phyloP scores from a whole-genome alignment of 1,140 invertebrate species.

The Drosophila grimshawi region DNA sequence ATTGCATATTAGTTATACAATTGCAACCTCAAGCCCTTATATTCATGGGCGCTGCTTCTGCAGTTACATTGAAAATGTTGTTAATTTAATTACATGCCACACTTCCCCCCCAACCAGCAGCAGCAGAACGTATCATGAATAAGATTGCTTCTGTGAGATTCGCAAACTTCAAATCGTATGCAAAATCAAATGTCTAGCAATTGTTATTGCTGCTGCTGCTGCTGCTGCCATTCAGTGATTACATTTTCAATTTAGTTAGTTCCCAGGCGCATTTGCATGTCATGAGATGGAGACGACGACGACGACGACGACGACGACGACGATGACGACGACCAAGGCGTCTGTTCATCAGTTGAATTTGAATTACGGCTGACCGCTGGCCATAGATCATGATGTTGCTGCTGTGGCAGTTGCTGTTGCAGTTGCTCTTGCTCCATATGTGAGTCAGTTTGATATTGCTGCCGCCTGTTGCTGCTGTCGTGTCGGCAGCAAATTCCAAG shows the following conservation, averaged over 20 bases:
- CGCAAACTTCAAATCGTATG: constrained; percentile 19
- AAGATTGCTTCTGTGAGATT: constrained; percentile 34
- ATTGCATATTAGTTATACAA: constrained; percentile 12
- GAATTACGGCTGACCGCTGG: constrained; percentile 25
- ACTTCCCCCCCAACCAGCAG: not conserved
- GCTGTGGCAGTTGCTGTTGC: constrained; percentile 26
- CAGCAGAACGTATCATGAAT: constrained; percentile 10
- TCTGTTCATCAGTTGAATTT: constrained; percentile 17
- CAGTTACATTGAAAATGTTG: not conserved
- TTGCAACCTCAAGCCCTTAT: constrained; percentile 11
- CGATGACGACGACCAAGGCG: not conserved
- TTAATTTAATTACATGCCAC: not conserved
- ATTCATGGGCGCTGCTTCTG: not conserved
- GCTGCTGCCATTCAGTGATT: constrained; percentile 35
- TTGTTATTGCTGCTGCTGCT: constrained; percentile 35
- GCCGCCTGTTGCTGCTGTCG: constrained; percentile 21
- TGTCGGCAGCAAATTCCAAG: constrained; percentile 28
- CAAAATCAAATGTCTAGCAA: constrained; percentile 31
- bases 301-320: not conserved
- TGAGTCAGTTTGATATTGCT: constrained; percentile 52
- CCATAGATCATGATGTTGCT: constrained; percentile 27
- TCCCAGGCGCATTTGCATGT: constrained; percentile 53
- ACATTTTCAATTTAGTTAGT: constrained; percentile 51
- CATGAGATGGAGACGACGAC: constrained; percentile 1
- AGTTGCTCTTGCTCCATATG: constrained; percentile 27